Percentiles rank a stretch among this genome's conserved stretches.
These are phyloP conservation scores for Silvanus unidentatus DNA, from an alignment of 2,888 invertebrate species.

Conservation along the genomic window DNA sequence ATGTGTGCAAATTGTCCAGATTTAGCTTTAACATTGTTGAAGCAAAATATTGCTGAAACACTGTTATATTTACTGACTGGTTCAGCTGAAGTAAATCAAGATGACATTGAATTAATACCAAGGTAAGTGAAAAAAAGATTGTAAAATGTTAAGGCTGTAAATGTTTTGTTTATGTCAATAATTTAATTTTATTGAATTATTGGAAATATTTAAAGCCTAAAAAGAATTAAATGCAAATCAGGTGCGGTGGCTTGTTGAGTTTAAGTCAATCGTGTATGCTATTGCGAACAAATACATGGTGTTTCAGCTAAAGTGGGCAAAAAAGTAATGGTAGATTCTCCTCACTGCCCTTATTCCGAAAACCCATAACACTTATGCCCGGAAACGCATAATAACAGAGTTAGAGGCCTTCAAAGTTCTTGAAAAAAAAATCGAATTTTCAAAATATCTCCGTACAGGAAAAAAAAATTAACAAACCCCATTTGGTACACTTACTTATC, in stretches of 20 bases:
- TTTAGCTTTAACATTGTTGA: constrained; percentile 83
- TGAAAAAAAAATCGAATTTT: no score
- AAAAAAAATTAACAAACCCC: no score
- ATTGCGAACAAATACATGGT: constrained; percentile 32
- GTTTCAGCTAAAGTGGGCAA: no score
- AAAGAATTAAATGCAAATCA: constrained; percentile 22
- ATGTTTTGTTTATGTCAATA: background rate
- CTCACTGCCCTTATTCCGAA: no score
- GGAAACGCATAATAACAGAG: no score
- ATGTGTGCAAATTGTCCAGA: constrained; percentile 95
- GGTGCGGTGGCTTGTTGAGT: constrained; percentile 30
- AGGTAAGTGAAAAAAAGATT: constrained; percentile 45
- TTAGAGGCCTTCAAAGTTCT: no score
- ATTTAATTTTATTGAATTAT: background rate
- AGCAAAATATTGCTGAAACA: constrained; percentile 94
- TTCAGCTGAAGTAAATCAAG: constrained; percentile 54
- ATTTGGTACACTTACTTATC: no score
- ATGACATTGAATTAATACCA: constrained; percentile 77
- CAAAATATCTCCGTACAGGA: no score
- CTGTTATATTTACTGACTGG: constrained; percentile 92
- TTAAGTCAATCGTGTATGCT: constrained; percentile 30
- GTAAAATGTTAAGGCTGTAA: background rate
- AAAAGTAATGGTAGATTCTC: no score
- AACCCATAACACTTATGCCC: no score
- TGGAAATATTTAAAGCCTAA: constrained; percentile 12